phyloP scores from a whole-genome alignment of 2,113 vertebrate species.

The Thalassarche chlororhynchos region DNA sequence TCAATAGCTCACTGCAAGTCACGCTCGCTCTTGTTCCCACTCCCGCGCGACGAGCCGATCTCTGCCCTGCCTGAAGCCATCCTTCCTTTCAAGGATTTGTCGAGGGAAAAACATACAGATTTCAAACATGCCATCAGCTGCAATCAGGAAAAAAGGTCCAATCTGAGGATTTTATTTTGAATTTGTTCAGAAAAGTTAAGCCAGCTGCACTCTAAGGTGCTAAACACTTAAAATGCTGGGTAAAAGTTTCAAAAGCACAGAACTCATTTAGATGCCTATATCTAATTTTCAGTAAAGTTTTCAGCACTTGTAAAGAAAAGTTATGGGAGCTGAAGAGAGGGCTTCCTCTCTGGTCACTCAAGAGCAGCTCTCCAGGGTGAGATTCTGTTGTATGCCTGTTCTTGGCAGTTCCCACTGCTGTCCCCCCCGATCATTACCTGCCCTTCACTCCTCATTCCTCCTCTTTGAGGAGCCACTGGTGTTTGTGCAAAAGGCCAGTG shows the following conservation, averaged over 20 bases:
- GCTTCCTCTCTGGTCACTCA: not conserved
- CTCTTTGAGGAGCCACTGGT: not conserved
- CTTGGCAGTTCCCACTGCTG: not conserved
- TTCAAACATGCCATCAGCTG: no score
- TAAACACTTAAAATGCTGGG: not conserved
- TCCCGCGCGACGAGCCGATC: not conserved
- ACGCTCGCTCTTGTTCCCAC: not conserved
- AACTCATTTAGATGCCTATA: no score
- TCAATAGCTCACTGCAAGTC: not conserved
- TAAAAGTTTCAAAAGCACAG: not conserved
- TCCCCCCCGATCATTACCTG: rapidly evolving
- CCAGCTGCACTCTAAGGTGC: not conserved
- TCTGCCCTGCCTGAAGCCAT: not conserved
- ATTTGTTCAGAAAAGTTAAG: not conserved
- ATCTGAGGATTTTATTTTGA: not conserved
- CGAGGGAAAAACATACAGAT: not conserved
- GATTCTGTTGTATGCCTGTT: no score
- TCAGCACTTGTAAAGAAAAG: not conserved
- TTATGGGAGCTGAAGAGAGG: not conserved
- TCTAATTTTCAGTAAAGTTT: not conserved
- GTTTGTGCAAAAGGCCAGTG: not conserved
- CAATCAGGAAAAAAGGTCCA: not conserved
- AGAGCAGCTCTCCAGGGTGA: not conserved
- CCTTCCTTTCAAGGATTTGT: not conserved
- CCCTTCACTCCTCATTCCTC: not conserved